phyloP scores from a whole-genome alignment of 30 jellyfish, hydroid and myxozoan genomes.

The Chironex yamaguchii region DNA sequence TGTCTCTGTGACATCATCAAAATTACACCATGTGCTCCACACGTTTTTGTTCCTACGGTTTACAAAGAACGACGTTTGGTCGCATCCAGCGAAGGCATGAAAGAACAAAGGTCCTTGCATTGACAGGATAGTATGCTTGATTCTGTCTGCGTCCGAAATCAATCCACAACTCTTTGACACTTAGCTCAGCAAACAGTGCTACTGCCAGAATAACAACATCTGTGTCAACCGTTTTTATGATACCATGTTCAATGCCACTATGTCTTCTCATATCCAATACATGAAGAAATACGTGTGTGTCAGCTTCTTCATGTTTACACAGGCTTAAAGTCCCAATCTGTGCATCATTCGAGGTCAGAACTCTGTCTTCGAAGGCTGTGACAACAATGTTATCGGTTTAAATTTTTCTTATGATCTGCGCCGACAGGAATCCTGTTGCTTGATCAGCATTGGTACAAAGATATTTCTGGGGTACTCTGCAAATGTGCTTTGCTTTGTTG shows the following conservation, averaged over 20 bases:
- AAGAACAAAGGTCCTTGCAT: background rate
- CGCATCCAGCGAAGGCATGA: conserved; percentile 56
- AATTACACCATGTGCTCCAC: conserved; percentile 44
- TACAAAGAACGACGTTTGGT: conserved; percentile 20
- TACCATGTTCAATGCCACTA: background rate
- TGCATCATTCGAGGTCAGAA: background rate
- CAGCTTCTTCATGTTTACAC: conserved; percentile 65
- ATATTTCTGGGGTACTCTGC: background rate
- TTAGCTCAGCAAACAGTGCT: background rate
- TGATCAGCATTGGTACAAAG: background rate
- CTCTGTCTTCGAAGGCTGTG: conserved; percentile 13
- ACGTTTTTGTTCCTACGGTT: conserved; percentile 31
- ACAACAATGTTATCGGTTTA: background rate
- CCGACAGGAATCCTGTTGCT: conserved; percentile 40
- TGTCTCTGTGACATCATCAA: conserved; percentile 16
- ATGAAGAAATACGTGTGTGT: conserved; percentile 38
- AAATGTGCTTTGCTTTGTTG: conserved; percentile 2
- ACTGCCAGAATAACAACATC: conserved; percentile 45
- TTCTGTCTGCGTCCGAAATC: conserved; percentile 54
- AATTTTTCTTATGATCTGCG: background rate
- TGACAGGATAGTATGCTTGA: too few relatives aligned
- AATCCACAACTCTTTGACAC: conserved; percentile 32
- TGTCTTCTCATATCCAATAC: conserved; percentile 21
- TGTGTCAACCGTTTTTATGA: conserved; percentile 47
- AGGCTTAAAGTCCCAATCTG: background rate